Evolutionary conservation across 2,888 invertebrate genomes (phyloP).

Genomic region (Cephus runcator): DNA sequence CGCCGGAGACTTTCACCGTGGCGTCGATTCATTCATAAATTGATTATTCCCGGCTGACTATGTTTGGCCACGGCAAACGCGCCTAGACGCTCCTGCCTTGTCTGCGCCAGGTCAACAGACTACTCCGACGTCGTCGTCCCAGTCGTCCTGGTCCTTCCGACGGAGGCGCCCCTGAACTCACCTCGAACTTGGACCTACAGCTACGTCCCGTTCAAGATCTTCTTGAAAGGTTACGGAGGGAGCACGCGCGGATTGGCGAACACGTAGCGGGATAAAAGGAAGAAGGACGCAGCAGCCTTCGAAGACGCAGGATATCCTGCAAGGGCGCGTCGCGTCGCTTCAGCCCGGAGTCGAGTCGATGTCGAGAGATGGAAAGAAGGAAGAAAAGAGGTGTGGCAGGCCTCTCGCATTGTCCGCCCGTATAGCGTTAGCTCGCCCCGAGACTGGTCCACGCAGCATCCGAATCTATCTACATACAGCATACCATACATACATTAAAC

Average conservation of each 20-base stretch:
- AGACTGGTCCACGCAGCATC: conserved; percentile 56
- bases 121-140: background rate
- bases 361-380: conserved; percentile 50
- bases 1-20: conserved; percentile 50
- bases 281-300: background rate
- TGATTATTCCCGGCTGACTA: conserved; percentile 40
- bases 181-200: background rate
- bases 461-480: conserved; percentile 51
- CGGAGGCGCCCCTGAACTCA: background rate
- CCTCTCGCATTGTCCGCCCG: conserved; percentile 35
- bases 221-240: background rate
- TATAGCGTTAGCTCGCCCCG: conserved; percentile 37
- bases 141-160: background rate
- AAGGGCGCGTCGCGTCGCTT: conserved; percentile 47
- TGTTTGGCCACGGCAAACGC: conserved; percentile 12
- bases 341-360: conserved; percentile 13
- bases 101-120: background rate
- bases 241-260: background rate
- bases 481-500: conserved; percentile 24
- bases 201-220: background rate
- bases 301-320: background rate
- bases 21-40: conserved; percentile 57
- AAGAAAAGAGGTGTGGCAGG: conserved; percentile 61
- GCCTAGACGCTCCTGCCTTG: background rate
- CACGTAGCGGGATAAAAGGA: background rate